A percentile compares a stretch with the other conserved stretches of the same genome.
These are phyloP conservation scores for Agonopterix arenella DNA, from an alignment of 2,888 invertebrate species.

Conservation along the genomic window DNA sequence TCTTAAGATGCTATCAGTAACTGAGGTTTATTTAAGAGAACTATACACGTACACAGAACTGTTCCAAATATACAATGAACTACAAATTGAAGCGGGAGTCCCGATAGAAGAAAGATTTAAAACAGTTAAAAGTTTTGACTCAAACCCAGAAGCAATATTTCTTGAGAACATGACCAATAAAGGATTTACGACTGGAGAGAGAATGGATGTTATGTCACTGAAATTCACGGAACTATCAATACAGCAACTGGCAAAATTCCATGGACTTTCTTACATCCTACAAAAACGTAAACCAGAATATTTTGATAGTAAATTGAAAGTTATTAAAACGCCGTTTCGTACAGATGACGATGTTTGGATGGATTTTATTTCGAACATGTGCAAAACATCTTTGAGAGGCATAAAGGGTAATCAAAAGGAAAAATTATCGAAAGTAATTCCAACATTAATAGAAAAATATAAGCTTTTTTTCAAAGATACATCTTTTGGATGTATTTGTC, in stretches of 20 bases:
- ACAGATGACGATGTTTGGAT: conserved; percentile 20
- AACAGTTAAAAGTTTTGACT: conserved; percentile 32
- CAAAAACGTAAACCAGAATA: conserved; percentile 21
- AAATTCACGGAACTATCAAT: conserved; percentile 24
- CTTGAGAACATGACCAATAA: conserved; percentile 24
- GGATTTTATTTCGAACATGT: conserved; percentile 7
- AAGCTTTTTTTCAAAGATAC: conserved; percentile 22
- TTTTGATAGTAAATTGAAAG: conserved; percentile 14
- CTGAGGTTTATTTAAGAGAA: conserved; percentile 22
- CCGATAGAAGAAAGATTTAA: conserved; percentile 32
- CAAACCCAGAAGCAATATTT: conserved; percentile 21
- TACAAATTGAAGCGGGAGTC: conserved; percentile 35
- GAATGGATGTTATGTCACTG: conserved; percentile 21
- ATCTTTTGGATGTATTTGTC: conserved; percentile 33
- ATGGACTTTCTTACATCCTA: conserved; percentile 23
- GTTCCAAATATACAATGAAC: conserved; percentile 33
- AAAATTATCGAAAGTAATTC: conserved; percentile 16
- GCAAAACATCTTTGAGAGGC: conserved; percentile 10
- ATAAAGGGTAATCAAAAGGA: conserved; percentile 15
- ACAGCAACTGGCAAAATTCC: conserved; percentile 29
- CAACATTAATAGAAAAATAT: conserved; percentile 17
- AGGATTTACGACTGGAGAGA: conserved; percentile 22
- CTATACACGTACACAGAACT: conserved; percentile 24
- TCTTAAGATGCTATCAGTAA: conserved; percentile 20
- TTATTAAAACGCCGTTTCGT: conserved; percentile 6